Percentiles rank a stretch among this genome's conserved stretches.
Evolutionary conservation across 1,140 invertebrate genomes (phyloP).

Genomic region (Yoshiicerus persimilis): DNA sequence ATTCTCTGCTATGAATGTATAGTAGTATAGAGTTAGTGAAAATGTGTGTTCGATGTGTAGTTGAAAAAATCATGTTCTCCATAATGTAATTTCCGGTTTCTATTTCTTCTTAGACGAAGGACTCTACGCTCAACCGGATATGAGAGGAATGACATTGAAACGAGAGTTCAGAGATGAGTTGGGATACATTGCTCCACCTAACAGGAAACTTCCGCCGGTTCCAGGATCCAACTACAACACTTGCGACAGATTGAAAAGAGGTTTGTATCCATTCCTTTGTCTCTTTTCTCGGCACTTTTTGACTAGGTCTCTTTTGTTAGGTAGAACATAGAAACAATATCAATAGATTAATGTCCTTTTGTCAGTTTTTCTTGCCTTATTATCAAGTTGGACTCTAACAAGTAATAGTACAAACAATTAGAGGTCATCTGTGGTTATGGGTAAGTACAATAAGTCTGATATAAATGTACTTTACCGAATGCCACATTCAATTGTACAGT

Average conservation of each 20-base stretch:
- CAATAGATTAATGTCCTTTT: background rate
- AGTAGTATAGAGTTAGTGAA: background rate
- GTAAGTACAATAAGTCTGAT: background rate
- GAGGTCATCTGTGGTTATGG: background rate
- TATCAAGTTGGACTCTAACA: background rate
- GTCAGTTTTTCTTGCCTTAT: background rate
- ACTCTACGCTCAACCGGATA: slow-evolving; percentile 63
- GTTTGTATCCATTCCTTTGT: slow-evolving; percentile 56
- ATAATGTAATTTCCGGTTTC: background rate
- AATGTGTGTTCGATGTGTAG: background rate
- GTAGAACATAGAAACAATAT: too few relatives aligned
- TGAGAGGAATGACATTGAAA: slow-evolving; percentile 49
- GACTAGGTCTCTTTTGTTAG: background rate
- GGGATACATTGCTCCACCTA: slow-evolving; percentile 88
- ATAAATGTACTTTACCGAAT: background rate
- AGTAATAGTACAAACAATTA: background rate
- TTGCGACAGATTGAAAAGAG: slow-evolving; percentile 87
- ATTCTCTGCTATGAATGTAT: background rate
- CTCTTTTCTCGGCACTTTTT: background rate
- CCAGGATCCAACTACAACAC: slow-evolving; percentile 90
- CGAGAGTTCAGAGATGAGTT: slow-evolving; percentile 78
- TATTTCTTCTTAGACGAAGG: slow-evolving; percentile 70
- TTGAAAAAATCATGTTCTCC: background rate
- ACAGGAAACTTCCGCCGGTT: slow-evolving; percentile 84
- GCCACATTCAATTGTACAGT: background rate